Conservation (phyloP, 2,888 invertebrate genomes). For the Amphimallon solstitiale region DNA sequence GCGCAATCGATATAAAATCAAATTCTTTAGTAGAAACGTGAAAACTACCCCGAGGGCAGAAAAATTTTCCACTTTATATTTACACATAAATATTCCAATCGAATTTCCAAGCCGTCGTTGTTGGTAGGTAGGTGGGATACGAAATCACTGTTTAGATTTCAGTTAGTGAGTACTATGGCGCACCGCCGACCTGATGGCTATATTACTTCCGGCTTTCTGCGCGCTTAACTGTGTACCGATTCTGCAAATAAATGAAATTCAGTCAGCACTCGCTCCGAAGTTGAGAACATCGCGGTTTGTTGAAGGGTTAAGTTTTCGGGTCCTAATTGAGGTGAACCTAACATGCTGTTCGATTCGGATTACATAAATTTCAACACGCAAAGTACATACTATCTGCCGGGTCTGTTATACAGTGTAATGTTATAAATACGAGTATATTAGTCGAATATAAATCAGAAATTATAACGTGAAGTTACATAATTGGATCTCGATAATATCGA, state of each 20-base stretch:
- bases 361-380: constrained; percentile 29
- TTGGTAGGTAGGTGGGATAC: constrained; percentile 36
- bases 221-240: constrained; percentile 46
- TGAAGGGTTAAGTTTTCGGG: constrained; percentile 42
- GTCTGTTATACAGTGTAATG: neutral
- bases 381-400: constrained; percentile 17
- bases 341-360: constrained; percentile 30
- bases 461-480: too few relatives aligned
- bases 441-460: too few relatives aligned
- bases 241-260: constrained; percentile 52
- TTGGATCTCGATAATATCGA: too few relatives aligned
- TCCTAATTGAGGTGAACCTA: constrained; percentile 34
- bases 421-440: too few relatives aligned
- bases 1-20: constrained; percentile 43
- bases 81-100: constrained; percentile 56
- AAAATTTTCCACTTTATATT: constrained; percentile 52
- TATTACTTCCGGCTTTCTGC: constrained; percentile 56
- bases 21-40: constrained; percentile 45
- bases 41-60: constrained; percentile 42
- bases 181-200: constrained; percentile 48
- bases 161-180: constrained; percentile 46
- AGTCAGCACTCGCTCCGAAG: constrained; percentile 9
- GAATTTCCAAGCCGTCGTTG: constrained; percentile 48
- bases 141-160: constrained; percentile 53
- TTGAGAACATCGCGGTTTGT: constrained; percentile 23